phyloP scores from a whole-genome alignment of 2,888 invertebrate genomes.

The Willowsia nigromaculata region DNA sequence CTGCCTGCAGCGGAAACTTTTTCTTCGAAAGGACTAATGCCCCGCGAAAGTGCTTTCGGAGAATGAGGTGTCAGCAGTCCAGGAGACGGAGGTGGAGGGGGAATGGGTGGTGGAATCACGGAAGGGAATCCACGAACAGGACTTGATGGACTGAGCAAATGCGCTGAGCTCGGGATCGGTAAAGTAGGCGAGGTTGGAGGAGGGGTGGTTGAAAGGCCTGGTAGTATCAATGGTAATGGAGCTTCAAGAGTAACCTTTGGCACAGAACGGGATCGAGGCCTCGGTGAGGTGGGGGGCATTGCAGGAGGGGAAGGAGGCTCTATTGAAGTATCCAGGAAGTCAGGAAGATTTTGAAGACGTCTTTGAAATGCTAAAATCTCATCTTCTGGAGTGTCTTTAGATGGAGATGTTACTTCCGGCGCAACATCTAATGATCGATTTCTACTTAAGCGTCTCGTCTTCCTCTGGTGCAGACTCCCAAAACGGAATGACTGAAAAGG shows the following conservation, averaged over 20 bases:
- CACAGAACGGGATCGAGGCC: constrained; percentile 81
- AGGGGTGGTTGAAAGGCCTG: constrained; percentile 76
- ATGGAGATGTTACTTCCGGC: constrained; percentile 77
- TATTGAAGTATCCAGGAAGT: constrained; percentile 80
- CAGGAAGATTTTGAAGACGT: constrained; percentile 83
- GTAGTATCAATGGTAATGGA: constrained; percentile 80
- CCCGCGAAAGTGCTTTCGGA: constrained; percentile 76
- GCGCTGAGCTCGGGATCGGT: constrained; percentile 76
- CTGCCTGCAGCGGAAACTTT: constrained; percentile 66
- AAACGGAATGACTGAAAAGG: constrained; percentile 77
- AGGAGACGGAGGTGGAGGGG: constrained; percentile 78
- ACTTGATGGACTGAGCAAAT: constrained; percentile 78
- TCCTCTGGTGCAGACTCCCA: constrained; percentile 77
- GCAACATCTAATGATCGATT: constrained; percentile 78
- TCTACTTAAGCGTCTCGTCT: constrained; percentile 76
- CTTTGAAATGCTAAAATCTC: constrained; percentile 83
- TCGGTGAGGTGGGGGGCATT: constrained; percentile 79
- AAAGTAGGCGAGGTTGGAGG: constrained; percentile 77
- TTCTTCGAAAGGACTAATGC: constrained; percentile 76
- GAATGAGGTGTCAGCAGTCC: constrained; percentile 78
- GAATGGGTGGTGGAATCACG: constrained; percentile 75
- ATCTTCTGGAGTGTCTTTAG: constrained; percentile 80
- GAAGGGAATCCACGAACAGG: constrained; percentile 79
- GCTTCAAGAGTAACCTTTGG: constrained; percentile 81
- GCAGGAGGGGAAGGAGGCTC: constrained; percentile 80